Evolutionary conservation across 2,888 invertebrate species (phyloP), one percentile per base, ranked within the genome.

Genomic region (Lepeophtheirus nordmannii): DNA sequence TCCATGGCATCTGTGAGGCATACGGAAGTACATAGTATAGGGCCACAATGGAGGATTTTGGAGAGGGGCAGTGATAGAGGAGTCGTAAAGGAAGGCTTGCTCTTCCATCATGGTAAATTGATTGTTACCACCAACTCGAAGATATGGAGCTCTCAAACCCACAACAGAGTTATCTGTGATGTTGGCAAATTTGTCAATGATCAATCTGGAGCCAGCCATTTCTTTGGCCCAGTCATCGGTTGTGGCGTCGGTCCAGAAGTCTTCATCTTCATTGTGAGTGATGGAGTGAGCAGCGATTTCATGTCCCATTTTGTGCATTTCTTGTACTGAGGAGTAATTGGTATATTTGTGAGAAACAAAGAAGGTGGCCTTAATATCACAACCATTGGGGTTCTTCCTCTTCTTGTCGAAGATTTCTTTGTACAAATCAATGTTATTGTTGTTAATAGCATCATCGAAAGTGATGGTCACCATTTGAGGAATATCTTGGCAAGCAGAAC

Each of bases 71-170:
- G 91, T 90, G 75, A 94, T 91, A 63, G 93, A 92, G 58, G 92
- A 91, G 76, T 96, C 94, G 75, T 94, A 96, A 60, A 89, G 79
- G 82, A 93, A 93, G 12, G 89, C 89, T 75, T 91, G 88, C 76
- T 92, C 90, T 76, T 89, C 87, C 92, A 94, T 91, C 91, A 94
- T 93, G 72, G 89, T 88, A 78, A 93, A 94, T 78, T 92, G 92
- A 76, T 89, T 89, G 80, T 93, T 91, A 62, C 93, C 93, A 68
- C 93, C 93, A 9, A 92, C 89, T 65, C 91, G 82, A 68, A 91
- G 79, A 74, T 90, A 92, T 0, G 91, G 91, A 8, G 90, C 89
- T 67, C 91, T 84, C 8, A 91, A 87, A 58, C 91, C 91, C 5
- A 91, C 89, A 20, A 92, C 88, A 70, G 88, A 88, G 78, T 89